Evolutionary conservation across 2,888 invertebrate genomes (phyloP), one percentile per base, ranked within the genome.

Genomic region (Metalampra italica): DNA sequence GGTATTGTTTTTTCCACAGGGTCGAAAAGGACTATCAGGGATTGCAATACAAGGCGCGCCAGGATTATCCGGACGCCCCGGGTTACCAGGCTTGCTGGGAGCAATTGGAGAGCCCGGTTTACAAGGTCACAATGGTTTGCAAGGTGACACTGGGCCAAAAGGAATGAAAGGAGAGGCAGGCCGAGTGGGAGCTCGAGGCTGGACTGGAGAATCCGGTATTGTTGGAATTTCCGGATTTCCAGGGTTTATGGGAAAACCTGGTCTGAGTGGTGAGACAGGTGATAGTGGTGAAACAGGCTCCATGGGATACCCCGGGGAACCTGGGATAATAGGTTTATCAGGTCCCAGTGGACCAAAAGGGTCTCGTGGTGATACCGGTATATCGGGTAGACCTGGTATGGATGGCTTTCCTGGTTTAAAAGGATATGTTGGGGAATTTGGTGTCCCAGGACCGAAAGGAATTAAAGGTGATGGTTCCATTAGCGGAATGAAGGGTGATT

Each of bases 281-380:
- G 95, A 96, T 62, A 86, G 92, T 50, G 97, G 97, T 40, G 93
- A 93, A 70, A 90, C 91, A 63, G 98, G 98, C 53, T 88, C 93
- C 53, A 94, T 95, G 11, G 80, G 80, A 30, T 60, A 56, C 46
- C 14, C 41, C 9, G 78, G 78, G 11, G 15, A 38, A 38, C 60
- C 64, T 34, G 97, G 98, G 47, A 93, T 7, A 41, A 45, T 46
- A 5, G 80, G 81, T 9, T 45, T 29, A 5, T 32, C 32, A 44
- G 87, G 87, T 15, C 55, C 48, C 11, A 51, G 8, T 37, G 87
- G 87, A 39, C 41, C 42, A 13, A 75, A 74, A 61, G 87, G 87
- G 45, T 11, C 49, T 22, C 57, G 43, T 12, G 86, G 86, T 29
- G 62, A 72, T 3, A 29, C 12, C 5, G 85, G 85, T 37, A 15